Base-by-base conservation (phyloP, 2,113 vertebrate species). In the Cinclus cinclus region DNA sequence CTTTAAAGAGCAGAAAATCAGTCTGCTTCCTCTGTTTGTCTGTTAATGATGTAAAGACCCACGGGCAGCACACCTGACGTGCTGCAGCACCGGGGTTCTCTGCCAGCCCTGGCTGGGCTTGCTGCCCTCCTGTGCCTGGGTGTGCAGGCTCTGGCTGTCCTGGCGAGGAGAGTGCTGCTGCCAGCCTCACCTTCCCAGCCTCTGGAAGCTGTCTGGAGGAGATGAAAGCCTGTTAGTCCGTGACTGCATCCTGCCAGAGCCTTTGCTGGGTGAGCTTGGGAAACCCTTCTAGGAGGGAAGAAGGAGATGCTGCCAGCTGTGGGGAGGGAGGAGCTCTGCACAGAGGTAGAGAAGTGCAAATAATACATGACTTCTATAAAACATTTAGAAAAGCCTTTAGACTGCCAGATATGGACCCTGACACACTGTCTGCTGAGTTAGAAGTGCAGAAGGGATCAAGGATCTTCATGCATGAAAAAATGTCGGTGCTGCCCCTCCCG, bases 301-400 rank as follows among this genome's bases (percentile, higher is more conserved):
- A 49, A 4, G 13, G 60, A 83, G 68, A 35, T n/a, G 14, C 31
- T 1, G 5, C 46, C 52, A 65, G 52, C 70, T 2, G 1, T 3
- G 6, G 37, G 42, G 50, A 91, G 60, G 42, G 42, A 78, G 39
- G 62, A 69, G 64, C 35, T 75, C n/a, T 63, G 60, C 1, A 6
- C 19, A 21, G 46, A 78, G 50, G 42, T 52, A 81, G 28, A 84
- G 68, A 63, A 75, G 35, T 41, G 74, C 70, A 90, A 93, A 93
- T 95, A 91, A 85, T 85, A 64, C 56, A 85, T 93, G 67, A 83
- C 31, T 85, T 10, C 11, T n/a, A 62, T 89, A 35, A 79, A 95
- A 95, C 62, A 91, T 82, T 87, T 11, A 91, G 83, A 12, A 60
- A 89, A 76, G 24, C 74, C 74, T 82, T 84, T 44, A 23, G 87